These are phyloP conservation scores for Pao palembangensis DNA, from an alignment of 2,113 vertebrate genomes.

Conservation along the genomic window DNA sequence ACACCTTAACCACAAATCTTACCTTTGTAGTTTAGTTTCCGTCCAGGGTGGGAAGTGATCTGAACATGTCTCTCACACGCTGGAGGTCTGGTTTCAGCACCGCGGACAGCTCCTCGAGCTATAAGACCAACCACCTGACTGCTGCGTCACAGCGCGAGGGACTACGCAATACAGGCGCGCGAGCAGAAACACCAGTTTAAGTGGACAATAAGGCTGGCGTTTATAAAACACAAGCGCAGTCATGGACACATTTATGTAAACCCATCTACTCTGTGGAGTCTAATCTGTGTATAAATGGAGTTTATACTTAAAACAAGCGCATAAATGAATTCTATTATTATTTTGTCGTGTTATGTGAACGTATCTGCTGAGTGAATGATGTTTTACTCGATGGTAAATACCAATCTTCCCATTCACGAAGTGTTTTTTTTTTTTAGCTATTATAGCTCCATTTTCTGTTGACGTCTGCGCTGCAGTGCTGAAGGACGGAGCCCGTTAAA, in stretches of 20 bases:
- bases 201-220: not conserved
- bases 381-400: too few species aligned
- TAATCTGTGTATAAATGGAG: too few species aligned
- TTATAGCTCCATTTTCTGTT: conserved; percentile 12
- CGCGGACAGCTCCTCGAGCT: conserved; percentile 80
- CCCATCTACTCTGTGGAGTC: too few species aligned
- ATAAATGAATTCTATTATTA: not conserved
- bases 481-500: conserved; percentile 49
- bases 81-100: conserved; percentile 55
- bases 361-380: too few species aligned
- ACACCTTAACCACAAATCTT: conserved; percentile 27
- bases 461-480: conserved; percentile 42
- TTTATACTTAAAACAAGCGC: too few species aligned
- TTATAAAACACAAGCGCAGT: too few species aligned
- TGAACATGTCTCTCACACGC: conserved; percentile 51
- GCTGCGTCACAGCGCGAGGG: conserved; percentile 64
- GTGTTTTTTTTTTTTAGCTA: not conserved
- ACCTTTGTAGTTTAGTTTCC: conserved; percentile 69
- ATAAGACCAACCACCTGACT: conserved; percentile 68
- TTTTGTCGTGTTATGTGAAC: not conserved
- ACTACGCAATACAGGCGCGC: conserved; percentile 42
- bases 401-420: not conserved
- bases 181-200: not conserved
- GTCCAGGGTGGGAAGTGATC: conserved; percentile 31
- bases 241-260: too few species aligned